Base-by-base conservation (phyloP, 2,797 vertebrate species). In the Diplodus puntazzo region DNA sequence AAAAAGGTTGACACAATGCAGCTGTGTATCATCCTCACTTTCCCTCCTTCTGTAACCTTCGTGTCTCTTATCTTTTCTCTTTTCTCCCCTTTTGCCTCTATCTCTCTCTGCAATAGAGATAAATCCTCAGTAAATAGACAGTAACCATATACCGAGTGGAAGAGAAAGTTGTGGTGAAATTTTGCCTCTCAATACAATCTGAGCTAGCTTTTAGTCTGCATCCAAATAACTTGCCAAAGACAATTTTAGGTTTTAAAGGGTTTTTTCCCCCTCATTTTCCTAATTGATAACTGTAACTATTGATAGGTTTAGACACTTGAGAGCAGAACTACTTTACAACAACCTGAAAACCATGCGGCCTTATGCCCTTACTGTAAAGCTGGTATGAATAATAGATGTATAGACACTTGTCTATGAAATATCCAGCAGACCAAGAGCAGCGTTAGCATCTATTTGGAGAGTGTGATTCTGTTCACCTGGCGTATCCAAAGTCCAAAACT, bases 1-100 rank as follows among this genome's bases (percentile, higher is more conserved):
- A 30, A 45, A 17, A 23, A 55, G 43, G 49, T 39, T 61, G 67
- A 52, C 69, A 73, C 21, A 53, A 58, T 59, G 21, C 18, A 34
- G 30, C 23, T 21, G 30, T 49, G 12, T 48, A 43, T 48, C 25
- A 39, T 7, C 25, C 12, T 52, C 12, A 16, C 21, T 30, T 74
- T 50, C 4, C 52, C 20, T 63, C 16, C 11, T 18, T 45, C 30
- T 60, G 59, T 59, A 50, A 64, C 53, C n/a, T 42, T 4, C 0
- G 11, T 13, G n/a, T 52, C 46, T 63, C 17, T 50, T 21, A 13
- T 67, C 25, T 39, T 70, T 27, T 59, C 18, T 55, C 11, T 43
- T n/a, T n/a, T n/a, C n/a, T n/a, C n/a, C n/a, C 46, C 43, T 5
- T 43, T 3, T 25, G 17, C n/a, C 27, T 39, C 27, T n/a, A 0